A percentile compares a stretch with the other conserved stretches of the same genome.
These are phyloP conservation scores for Tricholauxania praeusta DNA, from an alignment of 2,888 invertebrate species.

Conservation along the genomic window DNA sequence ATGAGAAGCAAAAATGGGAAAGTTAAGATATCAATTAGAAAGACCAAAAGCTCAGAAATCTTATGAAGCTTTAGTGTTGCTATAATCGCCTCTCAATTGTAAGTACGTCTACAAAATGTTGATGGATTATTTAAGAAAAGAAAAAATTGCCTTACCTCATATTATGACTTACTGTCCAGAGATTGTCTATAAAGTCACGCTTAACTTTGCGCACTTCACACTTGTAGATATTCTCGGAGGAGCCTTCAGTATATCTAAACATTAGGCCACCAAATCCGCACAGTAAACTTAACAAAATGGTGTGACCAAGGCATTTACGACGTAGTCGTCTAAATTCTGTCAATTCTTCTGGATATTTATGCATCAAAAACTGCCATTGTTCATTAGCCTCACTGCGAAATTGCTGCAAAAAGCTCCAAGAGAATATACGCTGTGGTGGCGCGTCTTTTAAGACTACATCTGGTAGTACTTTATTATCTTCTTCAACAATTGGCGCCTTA, in stretches of 20 bases:
- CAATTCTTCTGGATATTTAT: constrained; percentile 72
- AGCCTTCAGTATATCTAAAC: constrained; percentile 86
- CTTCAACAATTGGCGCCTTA: background rate
- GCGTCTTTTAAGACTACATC: background rate
- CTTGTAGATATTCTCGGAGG: constrained; percentile 87
- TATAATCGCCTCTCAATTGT: background rate
- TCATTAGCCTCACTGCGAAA: constrained; percentile 67
- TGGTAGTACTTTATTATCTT: constrained; percentile 4
- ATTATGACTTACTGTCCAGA: constrained; percentile 86
- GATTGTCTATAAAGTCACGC: constrained; percentile 84
- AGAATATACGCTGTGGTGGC: constrained; percentile 47
- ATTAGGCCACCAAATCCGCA: constrained; percentile 85
- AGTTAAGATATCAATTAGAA: too few relatives aligned
- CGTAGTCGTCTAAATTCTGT: constrained; percentile 71
- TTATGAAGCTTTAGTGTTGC: too few relatives aligned
- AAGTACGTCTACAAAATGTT: background rate
- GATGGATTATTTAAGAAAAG: background rate
- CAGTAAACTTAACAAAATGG: constrained; percentile 77
- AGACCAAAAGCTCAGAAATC: too few relatives aligned
- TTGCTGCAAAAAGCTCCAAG: constrained; percentile 64
- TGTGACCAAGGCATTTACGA: constrained; percentile 77
- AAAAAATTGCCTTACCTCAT: constrained; percentile 69
- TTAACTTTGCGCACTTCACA: constrained; percentile 89
- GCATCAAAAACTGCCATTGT: constrained; percentile 73
- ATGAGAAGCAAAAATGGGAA: too few relatives aligned